Base-by-base conservation (phyloP, 2,797 vertebrate species). In the Morelia viridis region DNA sequence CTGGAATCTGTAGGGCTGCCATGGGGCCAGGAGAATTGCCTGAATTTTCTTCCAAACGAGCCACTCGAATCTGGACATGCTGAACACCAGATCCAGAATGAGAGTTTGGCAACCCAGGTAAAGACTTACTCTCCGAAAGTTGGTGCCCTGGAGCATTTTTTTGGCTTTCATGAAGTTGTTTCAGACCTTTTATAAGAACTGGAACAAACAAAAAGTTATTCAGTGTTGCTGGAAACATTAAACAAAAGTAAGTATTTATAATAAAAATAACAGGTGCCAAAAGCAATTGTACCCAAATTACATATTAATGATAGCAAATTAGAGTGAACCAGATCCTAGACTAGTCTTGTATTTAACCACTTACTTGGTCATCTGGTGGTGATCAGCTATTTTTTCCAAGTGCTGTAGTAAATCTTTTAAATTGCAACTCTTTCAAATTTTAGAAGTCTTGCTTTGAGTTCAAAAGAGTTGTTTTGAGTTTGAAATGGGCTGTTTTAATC, bases 121-220 rank as follows among this genome's bases (percentile, higher is more conserved):
- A 97, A 96, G 98, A 96, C 93, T 98, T 98, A 95, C 93, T 97
- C 92, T 98, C 98, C 0, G 97, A 95, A 95, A 98, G 97, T 83
- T 97, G 94, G 88, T 96, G 95, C 68, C 96, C 96, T 91, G 97
- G 97, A 64, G 97, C 97, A 96, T 97, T 97, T 94, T 97, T 97
- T 91, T 98, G 98, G 93, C 98, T 98, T 89, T 98, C 98, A 87
- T 99, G 98, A 95, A 99, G 97, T 95, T 99, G 99, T 96, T 98
- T 98, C 93, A 99, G 98, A 95, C 98, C 99, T 96, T 99, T 99
- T 92, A 99, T 98, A 93, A 99, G 98, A 93, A 99, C 99, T 99
- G 96, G 96, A 57, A 56, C 6, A 95, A 96, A 92, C 96, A 95
- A 96, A 96, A 96, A 3, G 35, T 94, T 89, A 94, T 60, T 96